Evolutionary conservation across 2,797 vertebrate genomes (phyloP), one percentile per base, ranked within the genome.

Genomic region (Microtus agrestis): DNA sequence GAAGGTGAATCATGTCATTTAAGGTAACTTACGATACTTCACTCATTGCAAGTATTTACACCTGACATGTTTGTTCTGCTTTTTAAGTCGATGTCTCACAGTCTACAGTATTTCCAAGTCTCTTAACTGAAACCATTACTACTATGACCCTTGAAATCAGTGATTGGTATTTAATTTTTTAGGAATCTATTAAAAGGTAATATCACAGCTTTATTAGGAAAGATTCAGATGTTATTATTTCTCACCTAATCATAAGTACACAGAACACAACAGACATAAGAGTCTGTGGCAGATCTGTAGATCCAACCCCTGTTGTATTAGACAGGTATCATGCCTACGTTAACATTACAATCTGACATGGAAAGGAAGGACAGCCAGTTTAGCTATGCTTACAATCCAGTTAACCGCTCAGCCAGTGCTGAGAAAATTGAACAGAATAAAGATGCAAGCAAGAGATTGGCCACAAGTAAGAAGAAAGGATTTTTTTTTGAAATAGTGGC

Each of bases 121-220:
- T 84, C 85, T 91, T 93, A 86, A 91, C 11, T 79, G 31, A 73
- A 93, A 69, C 0, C 21, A 84, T 86, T 88, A 54, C 61, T 71
- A 88, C 25, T 15, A 2, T 40, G 8, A 19, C 71, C 67, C 89
- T 87, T 59, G n/a, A 91, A 69, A 27, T 21, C 56, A 46, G 61
- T 0, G 78, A 65, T 84, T 96, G 94, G 1, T 84, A 85, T 95
- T 92, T 82, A 4, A 73, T 95, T 96, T 59, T 92, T 4, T 71
- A 77, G 40, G 93, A 96, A 63, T 29, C 90, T 61, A 59, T 96
- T 46, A 31, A 37, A 95, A 97, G 93, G 67, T 93, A 95, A 95
- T 94, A 65, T n/a, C 13, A 1, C 5, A 87, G 51, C 89, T 54
- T 87, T 97, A 95, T 69, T 31, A 84, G 73, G 93, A 95, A 97